phyloP scores from a whole-genome alignment of 2,797 vertebrate species.

The Morelia viridis region DNA sequence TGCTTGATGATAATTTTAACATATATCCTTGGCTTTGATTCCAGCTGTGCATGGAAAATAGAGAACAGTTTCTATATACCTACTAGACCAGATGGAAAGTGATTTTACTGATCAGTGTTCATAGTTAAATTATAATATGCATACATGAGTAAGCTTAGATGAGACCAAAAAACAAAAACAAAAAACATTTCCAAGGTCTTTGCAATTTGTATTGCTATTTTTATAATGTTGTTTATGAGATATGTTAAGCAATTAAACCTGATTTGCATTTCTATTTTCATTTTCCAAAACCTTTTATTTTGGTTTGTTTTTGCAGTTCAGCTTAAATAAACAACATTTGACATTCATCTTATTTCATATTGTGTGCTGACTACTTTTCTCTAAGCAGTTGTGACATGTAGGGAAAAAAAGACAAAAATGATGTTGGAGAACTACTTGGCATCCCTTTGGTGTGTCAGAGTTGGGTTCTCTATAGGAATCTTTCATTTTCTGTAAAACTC shows the following conservation, averaged over 20 bases:
- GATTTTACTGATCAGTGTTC: accelerated
- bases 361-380: constrained; percentile 48
- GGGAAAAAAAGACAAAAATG: constrained; percentile 50
- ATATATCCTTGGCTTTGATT: neutral
- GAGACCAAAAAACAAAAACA: neutral
- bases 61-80: neutral
- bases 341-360: constrained; percentile 41
- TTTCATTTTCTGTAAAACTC: neutral
- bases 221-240: constrained; percentile 65
- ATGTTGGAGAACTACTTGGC: neutral
- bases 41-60: neutral
- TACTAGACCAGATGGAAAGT: accelerated
- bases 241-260: constrained; percentile 64
- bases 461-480: neutral
- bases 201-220: constrained; percentile 58
- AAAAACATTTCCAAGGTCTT: constrained; percentile 41
- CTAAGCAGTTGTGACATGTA: constrained; percentile 62
- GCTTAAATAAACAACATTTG: constrained; percentile 35
- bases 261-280: constrained; percentile 64
- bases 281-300: constrained; percentile 23
- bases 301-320: neutral
- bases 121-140: accelerated
- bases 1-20: neutral
- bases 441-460: neutral
- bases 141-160: neutral